These are phyloP conservation scores for Dynastes maya DNA, from an alignment of 2,888 invertebrate species.

Conservation along the genomic window DNA sequence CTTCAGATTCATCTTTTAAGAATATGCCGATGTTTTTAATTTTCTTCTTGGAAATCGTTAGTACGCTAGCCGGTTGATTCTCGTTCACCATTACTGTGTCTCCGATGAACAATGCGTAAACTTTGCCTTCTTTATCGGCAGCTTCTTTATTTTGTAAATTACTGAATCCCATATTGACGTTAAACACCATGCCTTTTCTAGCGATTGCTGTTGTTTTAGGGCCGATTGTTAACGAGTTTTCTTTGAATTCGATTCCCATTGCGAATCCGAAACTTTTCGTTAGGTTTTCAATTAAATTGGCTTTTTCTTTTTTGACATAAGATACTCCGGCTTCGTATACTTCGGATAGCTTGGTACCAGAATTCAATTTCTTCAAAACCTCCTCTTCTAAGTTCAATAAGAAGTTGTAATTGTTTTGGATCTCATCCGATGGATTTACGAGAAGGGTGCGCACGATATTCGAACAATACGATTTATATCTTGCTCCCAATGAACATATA, in stretches of 20 bases:
- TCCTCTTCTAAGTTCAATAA: conserved; percentile 92
- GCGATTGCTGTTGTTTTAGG: conserved; percentile 87
- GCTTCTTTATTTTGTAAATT: conserved; percentile 88
- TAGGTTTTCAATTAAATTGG: conserved; percentile 88
- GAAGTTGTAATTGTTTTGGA: conserved; percentile 93
- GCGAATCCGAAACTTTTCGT: conserved; percentile 98
- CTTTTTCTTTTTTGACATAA: conserved; percentile 89
- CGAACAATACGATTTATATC: conserved; percentile 98
- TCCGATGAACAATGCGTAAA: conserved; percentile 94
- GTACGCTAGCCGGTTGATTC: conserved; percentile 83
- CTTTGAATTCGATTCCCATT: conserved; percentile 98
- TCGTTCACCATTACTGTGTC: conserved; percentile 98
- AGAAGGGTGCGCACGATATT: conserved; percentile 97
- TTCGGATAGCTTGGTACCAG: conserved; percentile 81
- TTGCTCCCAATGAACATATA: conserved; percentile 93
- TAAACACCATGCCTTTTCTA: conserved; percentile 95
- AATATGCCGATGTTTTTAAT: conserved; percentile 97
- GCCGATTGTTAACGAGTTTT: conserved; percentile 92
- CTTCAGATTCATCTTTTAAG: conserved; percentile 91
- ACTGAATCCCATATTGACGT: conserved; percentile 93
- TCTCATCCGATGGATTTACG: conserved; percentile 89
- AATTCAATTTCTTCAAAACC: conserved; percentile 86
- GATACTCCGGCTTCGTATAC: conserved; percentile 90
- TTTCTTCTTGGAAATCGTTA: conserved; percentile 95
- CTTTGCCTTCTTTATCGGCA: conserved; percentile 89